Base-by-base conservation (phyloP, 1,140 invertebrate genomes). In the Hyphantria cunea region DNA sequence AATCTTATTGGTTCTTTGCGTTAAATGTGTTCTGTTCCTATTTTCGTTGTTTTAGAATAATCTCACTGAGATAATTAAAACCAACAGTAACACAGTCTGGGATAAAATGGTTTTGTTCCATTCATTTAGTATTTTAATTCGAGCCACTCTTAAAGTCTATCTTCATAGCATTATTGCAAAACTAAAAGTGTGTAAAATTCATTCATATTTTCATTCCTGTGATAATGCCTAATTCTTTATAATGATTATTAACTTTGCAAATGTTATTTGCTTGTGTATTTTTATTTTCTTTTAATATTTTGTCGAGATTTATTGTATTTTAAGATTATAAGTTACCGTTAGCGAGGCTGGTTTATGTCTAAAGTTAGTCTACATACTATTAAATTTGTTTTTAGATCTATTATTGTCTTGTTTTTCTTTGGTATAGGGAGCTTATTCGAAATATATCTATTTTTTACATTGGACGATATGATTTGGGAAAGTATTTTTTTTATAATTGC, bases 181-280 rank as follows among this genome's bases (percentile, higher is more conserved):
- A 15, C 37, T 49, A 52, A 48, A 58, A 32, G 54, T 58, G 42
- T 59, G 52, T 66, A 39, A 56, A 73, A 63, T 68, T 70, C 65
- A 66, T 72, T 71, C 56, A 70, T 68, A 47, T 54, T 72, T 75
- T 78, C 49, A 74, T 74, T 78, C 68, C 78, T 80, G 75, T 80
- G 75, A 78, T 74, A 78, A n/a, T n/a, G 72, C 66, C 66, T 72
- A 63, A 12, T 64, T 67, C 33, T 55, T 59, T 61, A 13, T 37
- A 59, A 54, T n/a, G 42, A 37, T 64, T 63, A 50, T 49, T 25
- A 25, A 25, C 5, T 54, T 64, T 61, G 64, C 59, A 17, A 45
- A 49, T 48, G 47, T 48, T 63, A 9, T 39, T 63, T 54, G 41
- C 39, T 53, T 63, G 9, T n/a, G 45, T 49, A 8, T 50, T 41